Base-by-base conservation (phyloP, 1,140 invertebrate genomes). In the Hestina assimilis region DNA sequence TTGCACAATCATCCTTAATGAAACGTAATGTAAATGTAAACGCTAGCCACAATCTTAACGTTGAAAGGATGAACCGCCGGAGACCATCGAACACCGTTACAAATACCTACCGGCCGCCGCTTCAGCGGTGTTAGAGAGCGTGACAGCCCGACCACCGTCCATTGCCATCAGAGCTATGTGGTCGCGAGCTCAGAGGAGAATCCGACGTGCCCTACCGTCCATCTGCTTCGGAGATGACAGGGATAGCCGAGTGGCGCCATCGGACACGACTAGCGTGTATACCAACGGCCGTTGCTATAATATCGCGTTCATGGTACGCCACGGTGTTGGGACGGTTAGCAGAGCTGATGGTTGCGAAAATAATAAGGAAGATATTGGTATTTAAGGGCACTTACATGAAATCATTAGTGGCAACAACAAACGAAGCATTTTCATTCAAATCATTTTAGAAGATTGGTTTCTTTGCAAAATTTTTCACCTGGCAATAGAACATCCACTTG, bases 281-380 rank as follows among this genome's bases (percentile, higher is more conserved):
- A 72, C 69, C 62, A 69, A 69, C 59, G 72, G 68, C 43, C 67
- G 69, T 21, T 82, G 71, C 64, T 83, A 82, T 72, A 74, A 68
- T 69, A 75, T 80, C 70, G 71, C 81, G 60, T 66, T 71, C 50
- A 76, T 75, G 81, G 83, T 87, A 87, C 72, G 80, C 52, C 64
- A 82, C 75, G 77, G 79, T 78, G 76, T 70, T 63, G 53, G 53
- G 59, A 62, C 65, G 66, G 59, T 72, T 66, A 33, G 47, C 64
- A 67, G 70, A 62, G 61, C 67, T 62, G 60, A 45, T 53, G 45
- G 23, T 38, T 38, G 33, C 8, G 33, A 38, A 17, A 38, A 38
- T 17, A 4, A 38, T 35, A 12, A 38, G 15, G 33, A 19, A 6
- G 11, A 20, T 23, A 42, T 42, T 40, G 33, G 24, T 42, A 42